Conservation (phyloP, 2,888 invertebrate genomes). For the Pammene aurita region DNA sequence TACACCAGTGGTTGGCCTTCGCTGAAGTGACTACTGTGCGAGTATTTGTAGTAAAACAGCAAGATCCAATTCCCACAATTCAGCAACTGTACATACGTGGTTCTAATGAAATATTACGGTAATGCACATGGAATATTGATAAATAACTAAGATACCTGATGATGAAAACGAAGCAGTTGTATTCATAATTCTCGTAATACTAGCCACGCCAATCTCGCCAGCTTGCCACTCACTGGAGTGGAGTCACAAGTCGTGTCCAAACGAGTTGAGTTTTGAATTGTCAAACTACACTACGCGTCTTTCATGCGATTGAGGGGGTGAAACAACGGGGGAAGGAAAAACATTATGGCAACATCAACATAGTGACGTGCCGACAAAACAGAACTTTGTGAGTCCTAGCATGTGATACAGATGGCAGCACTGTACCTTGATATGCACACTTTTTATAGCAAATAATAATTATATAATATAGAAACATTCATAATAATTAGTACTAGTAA, state of each 20-base stretch:
- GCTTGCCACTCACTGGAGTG: constrained; percentile 1
- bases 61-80: constrained; percentile 21
- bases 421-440: not conserved
- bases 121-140: constrained; percentile 11
- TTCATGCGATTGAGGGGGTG: constrained; percentile 25
- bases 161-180: constrained; percentile 53
- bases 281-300: constrained; percentile 39
- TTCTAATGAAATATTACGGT: not conserved
- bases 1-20: constrained; percentile 40
- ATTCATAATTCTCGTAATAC: constrained; percentile 46
- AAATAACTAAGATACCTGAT: constrained; percentile 52
- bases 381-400: not conserved
- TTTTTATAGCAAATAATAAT: not conserved
- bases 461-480: too few species aligned
- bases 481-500: not conserved
- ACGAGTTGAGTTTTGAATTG: constrained; percentile 29
- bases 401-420: constrained; percentile 6
- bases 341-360: constrained; percentile 7
- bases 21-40: constrained; percentile 31
- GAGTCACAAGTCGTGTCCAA: constrained; percentile 15
- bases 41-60: constrained; percentile 38
- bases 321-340: constrained; percentile 1
- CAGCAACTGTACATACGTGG: constrained; percentile 1
- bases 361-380: constrained; percentile 16
- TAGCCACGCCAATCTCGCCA: too few species aligned